phyloP scores from a whole-genome alignment of 2,888 invertebrate genomes.

The Blastobasis adustella region DNA sequence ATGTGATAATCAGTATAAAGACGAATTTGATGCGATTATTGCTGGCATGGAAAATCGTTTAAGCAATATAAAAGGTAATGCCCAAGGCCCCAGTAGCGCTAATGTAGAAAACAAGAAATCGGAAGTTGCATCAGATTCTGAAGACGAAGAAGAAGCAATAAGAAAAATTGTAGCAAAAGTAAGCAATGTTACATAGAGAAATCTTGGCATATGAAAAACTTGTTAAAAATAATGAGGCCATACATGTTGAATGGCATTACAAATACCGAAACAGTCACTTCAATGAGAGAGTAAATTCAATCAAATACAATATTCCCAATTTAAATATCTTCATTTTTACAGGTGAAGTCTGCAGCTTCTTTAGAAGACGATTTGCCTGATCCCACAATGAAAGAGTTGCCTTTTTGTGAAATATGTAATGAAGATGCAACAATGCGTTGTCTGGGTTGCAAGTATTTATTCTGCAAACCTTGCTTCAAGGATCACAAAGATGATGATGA shows the following conservation, averaged over 20 bases:
- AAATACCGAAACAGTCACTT: too few relatives aligned
- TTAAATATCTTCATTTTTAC: conserved; percentile 7
- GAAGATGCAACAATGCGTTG: conserved; percentile 85
- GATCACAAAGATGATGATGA: conserved; percentile 82
- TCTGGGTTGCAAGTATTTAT: conserved; percentile 86
- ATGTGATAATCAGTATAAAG: conserved; percentile 57
- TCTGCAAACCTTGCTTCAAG: conserved; percentile 83
- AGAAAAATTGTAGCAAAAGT: conserved; percentile 59
- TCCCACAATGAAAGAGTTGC: conserved; percentile 73
- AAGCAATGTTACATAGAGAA: not conserved
- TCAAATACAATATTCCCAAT: too few relatives aligned
- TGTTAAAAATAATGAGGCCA: too few relatives aligned
- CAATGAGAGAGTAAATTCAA: too few relatives aligned
- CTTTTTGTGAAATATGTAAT: conserved; percentile 91
- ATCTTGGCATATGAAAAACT: too few relatives aligned
- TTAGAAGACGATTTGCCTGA: conserved; percentile 32
- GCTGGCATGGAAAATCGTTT: conserved; percentile 47
- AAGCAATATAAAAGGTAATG: conserved; percentile 37
- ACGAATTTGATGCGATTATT: conserved; percentile 52
- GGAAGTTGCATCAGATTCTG: conserved; percentile 22
- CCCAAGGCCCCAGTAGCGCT: conserved; percentile 9
- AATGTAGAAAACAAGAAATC: conserved; percentile 7
- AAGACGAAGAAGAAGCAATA: conserved; percentile 50
- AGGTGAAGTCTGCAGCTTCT: conserved; percentile 50
- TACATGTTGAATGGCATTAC: too few relatives aligned